Percentiles rank a stretch among this genome's conserved stretches.
Conservation (phyloP, 2,888 invertebrate species). For the Archaeoteleia sp. region DNA sequence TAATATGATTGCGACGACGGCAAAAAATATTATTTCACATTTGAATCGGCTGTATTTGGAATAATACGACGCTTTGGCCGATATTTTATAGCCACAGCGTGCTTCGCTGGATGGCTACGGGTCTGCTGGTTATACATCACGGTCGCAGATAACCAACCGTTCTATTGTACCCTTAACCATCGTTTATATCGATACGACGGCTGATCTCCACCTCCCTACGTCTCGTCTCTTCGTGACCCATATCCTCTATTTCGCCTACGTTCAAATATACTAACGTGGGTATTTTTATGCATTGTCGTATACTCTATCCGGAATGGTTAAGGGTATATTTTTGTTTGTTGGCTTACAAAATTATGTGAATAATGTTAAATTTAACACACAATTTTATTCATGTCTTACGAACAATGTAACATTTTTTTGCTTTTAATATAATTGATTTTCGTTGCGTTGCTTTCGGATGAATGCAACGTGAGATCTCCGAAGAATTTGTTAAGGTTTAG, state of each 20-base stretch:
- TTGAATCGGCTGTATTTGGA: conserved; percentile 36
- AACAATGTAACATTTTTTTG: no score
- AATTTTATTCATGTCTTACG: no score
- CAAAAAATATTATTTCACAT: conserved; percentile 55
- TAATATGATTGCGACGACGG: background rate
- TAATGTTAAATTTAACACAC: no score
- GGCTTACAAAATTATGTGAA: no score
- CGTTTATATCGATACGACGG: conserved; percentile 61
- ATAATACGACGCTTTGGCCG: conserved; percentile 54
- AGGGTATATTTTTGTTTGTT: no score
- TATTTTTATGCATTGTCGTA: conserved; percentile 3
- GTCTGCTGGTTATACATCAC: conserved; percentile 58
- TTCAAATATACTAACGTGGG: conserved; percentile 20
- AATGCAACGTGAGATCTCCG: no score
- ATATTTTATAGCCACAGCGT: conserved; percentile 43
- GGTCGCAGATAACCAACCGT: conserved; percentile 58
- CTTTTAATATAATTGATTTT: no score
- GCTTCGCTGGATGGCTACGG: conserved; percentile 29
- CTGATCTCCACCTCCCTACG: conserved; percentile 44
- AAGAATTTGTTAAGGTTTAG: no score
- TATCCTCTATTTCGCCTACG: conserved; percentile 22
- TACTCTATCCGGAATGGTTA: background rate
- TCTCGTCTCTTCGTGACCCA: conserved; percentile 13
- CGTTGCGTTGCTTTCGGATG: no score
- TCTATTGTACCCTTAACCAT: conserved; percentile 61